Evolutionary conservation across 2,797 vertebrate species (phyloP).

Genomic region (Scyliorhinus canicula): DNA sequence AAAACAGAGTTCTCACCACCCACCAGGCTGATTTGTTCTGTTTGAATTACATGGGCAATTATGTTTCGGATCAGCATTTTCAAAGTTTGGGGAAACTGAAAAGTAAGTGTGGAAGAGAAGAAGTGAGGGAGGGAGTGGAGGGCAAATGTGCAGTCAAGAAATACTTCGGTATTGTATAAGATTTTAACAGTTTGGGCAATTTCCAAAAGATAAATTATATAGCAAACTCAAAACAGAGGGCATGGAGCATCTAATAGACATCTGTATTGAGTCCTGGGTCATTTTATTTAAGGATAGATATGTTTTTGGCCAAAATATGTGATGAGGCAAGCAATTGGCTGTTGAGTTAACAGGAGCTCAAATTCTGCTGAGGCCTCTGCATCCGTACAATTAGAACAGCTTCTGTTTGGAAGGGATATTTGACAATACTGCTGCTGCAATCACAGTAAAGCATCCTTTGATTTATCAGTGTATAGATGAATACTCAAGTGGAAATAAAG

Average conservation of each 20-base stretch:
- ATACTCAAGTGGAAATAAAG: background rate
- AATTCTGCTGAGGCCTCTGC: background rate
- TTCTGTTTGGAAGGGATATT: background rate
- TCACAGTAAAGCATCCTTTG: background rate
- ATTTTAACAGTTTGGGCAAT: background rate
- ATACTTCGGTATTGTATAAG: conserved; percentile 26
- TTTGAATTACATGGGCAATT: background rate
- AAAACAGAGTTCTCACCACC: background rate
- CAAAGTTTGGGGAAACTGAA: conserved; percentile 38
- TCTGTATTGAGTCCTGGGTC: background rate
- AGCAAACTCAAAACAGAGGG: background rate
- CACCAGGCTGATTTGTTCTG: background rate
- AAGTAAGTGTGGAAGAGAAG: background rate
- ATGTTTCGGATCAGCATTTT: background rate
- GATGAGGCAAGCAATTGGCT: background rate
- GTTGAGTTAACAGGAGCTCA: background rate
- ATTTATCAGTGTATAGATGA: background rate
- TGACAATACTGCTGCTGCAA: background rate
- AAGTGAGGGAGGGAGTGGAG: conserved; percentile 39
- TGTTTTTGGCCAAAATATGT: background rate
- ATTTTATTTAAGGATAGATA: background rate
- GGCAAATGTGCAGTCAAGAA: conserved; percentile 44
- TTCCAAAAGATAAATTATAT: too few species aligned
- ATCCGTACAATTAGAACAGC: background rate
- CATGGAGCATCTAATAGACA: background rate